Evolutionary conservation across 2,797 vertebrate genomes (phyloP).

Genomic region (Pagetopsis macropterus): DNA sequence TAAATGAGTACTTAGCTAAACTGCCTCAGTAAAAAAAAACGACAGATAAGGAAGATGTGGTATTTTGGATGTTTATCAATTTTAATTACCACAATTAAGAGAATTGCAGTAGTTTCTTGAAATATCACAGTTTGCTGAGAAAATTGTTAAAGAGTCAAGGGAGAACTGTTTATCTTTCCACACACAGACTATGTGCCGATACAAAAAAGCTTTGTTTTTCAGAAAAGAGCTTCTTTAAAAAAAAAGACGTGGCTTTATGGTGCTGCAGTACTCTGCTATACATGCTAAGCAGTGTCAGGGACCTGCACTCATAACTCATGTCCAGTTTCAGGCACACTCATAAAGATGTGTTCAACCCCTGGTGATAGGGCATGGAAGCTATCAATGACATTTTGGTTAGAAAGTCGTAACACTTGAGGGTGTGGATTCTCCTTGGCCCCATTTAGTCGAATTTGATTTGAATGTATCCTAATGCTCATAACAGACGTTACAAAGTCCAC

Average conservation of each 20-base stretch:
- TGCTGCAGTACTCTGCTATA: background rate
- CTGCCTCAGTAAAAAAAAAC: slow-evolving; percentile 33
- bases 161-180: background rate
- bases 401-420: background rate
- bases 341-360: slow-evolving; percentile 8
- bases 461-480: background rate
- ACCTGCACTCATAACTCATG: slow-evolving; percentile 6
- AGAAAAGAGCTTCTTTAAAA: background rate
- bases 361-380: background rate
- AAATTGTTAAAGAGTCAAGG: slow-evolving; percentile 6
- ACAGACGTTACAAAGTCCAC: background rate
- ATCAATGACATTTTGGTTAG: background rate
- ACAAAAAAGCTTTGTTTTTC: slow-evolving; percentile 14
- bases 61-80: slow-evolving; percentile 54
- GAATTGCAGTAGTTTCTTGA: background rate
- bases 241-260: background rate
- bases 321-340: slow-evolving; percentile 7
- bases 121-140: background rate
- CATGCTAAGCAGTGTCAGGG: background rate
- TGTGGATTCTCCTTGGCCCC: background rate
- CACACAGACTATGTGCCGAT: background rate
- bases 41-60: slow-evolving; percentile 37
- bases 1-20: background rate
- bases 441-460: background rate
- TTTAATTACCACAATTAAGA: slow-evolving; percentile 55